phyloP scores from a whole-genome alignment of 2,888 invertebrate species.

The Eupithecia centaureata region DNA sequence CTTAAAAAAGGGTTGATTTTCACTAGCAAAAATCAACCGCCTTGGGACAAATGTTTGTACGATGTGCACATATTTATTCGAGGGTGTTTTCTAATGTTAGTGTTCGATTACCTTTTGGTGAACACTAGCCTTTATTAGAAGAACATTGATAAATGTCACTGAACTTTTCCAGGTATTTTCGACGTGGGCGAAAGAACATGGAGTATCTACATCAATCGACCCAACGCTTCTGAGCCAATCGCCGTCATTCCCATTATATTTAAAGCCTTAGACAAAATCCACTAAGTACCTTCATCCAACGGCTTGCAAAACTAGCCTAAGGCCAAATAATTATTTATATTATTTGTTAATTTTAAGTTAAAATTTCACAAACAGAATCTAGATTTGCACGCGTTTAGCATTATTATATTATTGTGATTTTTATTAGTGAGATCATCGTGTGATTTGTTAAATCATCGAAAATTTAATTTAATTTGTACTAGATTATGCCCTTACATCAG shows the following conservation, averaged over 20 bases:
- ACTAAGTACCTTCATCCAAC: slow-evolving; percentile 4
- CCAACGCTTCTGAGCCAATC: slow-evolving; percentile 87
- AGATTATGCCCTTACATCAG: neutral
- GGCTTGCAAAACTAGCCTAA: neutral
- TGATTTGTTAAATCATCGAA: neutral
- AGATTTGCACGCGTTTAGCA: neutral
- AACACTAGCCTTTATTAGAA: neutral
- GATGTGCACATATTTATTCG: too few relatives aligned
- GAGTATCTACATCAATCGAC: slow-evolving; percentile 91
- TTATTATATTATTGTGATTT: neutral
- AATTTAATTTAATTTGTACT: neutral
- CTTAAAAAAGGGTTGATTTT: too few relatives aligned
- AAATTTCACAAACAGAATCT: neutral
- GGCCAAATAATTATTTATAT: neutral
- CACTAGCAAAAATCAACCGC: too few relatives aligned
- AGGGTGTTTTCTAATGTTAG: too few relatives aligned
- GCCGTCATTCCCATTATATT: slow-evolving; percentile 86
- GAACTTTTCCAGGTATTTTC: slow-evolving; percentile 87
- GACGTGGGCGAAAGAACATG: slow-evolving; percentile 89
- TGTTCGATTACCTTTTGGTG: too few relatives aligned
- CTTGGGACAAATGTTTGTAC: too few relatives aligned
- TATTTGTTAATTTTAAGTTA: neutral
- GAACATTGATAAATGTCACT: neutral
- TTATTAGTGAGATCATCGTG: neutral
- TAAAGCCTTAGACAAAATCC: slow-evolving; percentile 49